A percentile compares a stretch with the other conserved stretches of the same genome.
These are phyloP conservation scores for Phyllotreta cruciferae DNA, from an alignment of 2,888 invertebrate genomes.

Conservation along the genomic window DNA sequence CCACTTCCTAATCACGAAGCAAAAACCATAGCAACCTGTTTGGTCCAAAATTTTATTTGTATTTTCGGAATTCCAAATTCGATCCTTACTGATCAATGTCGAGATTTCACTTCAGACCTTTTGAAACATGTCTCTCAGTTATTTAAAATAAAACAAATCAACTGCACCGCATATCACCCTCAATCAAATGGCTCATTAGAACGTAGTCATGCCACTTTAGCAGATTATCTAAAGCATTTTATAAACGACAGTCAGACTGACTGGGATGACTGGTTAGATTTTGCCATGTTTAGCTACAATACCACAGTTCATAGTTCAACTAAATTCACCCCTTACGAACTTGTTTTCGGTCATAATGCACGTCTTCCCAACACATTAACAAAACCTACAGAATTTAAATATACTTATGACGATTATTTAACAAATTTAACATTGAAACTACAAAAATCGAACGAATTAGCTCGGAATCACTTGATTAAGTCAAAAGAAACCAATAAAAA, in stretches of 20 bases:
- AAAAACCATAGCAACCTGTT: slow-evolving; percentile 41
- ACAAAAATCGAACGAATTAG: slow-evolving; percentile 40
- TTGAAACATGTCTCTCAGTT: not conserved
- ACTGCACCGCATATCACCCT: slow-evolving; percentile 38
- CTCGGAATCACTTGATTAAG: slow-evolving; percentile 30
- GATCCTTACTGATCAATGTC: slow-evolving; percentile 46
- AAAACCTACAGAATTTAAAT: slow-evolving; percentile 41
- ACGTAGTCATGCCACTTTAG: slow-evolving; percentile 36
- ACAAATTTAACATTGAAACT: slow-evolving; percentile 39
- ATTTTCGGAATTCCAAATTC: slow-evolving; percentile 42
- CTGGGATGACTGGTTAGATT: slow-evolving; percentile 40
- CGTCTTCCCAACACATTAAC: slow-evolving; percentile 12
- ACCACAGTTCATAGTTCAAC: slow-evolving; percentile 10
- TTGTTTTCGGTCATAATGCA: slow-evolving; percentile 16
- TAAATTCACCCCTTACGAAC: slow-evolving; percentile 18
- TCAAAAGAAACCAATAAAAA: slow-evolving; percentile 39
- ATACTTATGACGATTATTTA: slow-evolving; percentile 45
- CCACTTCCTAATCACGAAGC: slow-evolving; percentile 44
- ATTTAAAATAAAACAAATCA: slow-evolving; percentile 22
- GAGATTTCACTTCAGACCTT: slow-evolving; percentile 41
- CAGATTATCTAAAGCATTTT: slow-evolving; percentile 39
- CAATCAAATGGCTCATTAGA: slow-evolving; percentile 40
- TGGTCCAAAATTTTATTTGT: slow-evolving; percentile 43
- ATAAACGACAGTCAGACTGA: slow-evolving; percentile 23
- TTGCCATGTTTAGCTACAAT: not conserved